A percentile compares a stretch with the other conserved stretches of the same genome.
Evolutionary conservation across 2,888 invertebrate species (phyloP).

Genomic region (Drosophila algonquin): DNA sequence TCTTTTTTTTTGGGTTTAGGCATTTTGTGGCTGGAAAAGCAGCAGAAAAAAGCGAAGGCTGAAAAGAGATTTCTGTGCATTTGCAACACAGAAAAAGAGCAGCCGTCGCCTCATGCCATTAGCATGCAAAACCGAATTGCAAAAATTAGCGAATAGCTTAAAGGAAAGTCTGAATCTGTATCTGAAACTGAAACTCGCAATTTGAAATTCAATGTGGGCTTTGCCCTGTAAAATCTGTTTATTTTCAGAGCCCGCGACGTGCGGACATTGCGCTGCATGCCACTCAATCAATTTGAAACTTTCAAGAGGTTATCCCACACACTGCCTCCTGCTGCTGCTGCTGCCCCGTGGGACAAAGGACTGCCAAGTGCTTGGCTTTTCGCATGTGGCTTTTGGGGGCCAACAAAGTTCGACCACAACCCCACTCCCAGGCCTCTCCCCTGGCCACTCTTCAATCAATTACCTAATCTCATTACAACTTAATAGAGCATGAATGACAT

Average conservation of each 20-base stretch:
- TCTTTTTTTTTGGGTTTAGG: neutral
- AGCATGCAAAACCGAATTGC: constrained; percentile 33
- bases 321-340: constrained; percentile 1
- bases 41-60: neutral
- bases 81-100: constrained; percentile 13
- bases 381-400: constrained; percentile 23
- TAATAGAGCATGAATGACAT: constrained; percentile 69
- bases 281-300: constrained; percentile 47
- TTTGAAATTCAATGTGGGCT: constrained; percentile 13
- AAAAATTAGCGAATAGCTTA: constrained; percentile 27
- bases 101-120: constrained; percentile 1
- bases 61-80: neutral
- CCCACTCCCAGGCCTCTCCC: neutral
- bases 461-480: constrained; percentile 77
- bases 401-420: constrained; percentile 31
- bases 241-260: constrained; percentile 36
- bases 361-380: constrained; percentile 19
- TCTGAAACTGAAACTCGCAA: constrained; percentile 6
- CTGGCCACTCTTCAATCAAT: constrained; percentile 66
- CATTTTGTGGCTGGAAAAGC: constrained; percentile 9
- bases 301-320: constrained; percentile 22
- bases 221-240: constrained; percentile 41
- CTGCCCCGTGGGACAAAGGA: neutral
- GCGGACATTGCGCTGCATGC: constrained; percentile 15
- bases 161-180: constrained; percentile 7